phyloP scores from a whole-genome alignment of 2,888 invertebrate genomes.

The Brenthis hecate region DNA sequence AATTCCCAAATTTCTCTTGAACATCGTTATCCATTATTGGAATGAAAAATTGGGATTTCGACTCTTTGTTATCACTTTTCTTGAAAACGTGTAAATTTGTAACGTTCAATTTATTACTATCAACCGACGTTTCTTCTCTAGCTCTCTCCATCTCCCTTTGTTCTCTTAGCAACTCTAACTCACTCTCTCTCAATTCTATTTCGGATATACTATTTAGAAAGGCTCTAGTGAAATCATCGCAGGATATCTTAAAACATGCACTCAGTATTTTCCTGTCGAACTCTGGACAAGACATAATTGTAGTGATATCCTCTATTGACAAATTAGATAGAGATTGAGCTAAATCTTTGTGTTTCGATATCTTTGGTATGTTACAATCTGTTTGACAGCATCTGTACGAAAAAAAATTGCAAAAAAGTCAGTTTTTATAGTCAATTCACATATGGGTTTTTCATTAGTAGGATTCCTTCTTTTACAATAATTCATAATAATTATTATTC shows the following conservation, averaged over 20 bases:
- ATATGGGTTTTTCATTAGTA: no score
- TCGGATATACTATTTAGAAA: slow-evolving; percentile 60
- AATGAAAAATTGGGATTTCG: slow-evolving; percentile 77
- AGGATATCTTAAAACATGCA: slow-evolving; percentile 76
- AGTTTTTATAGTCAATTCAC: no score
- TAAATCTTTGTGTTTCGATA: slow-evolving; percentile 62
- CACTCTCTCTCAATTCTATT: slow-evolving; percentile 65
- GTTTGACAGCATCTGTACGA: slow-evolving; percentile 66
- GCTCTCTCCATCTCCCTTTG: slow-evolving; percentile 54
- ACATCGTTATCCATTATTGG: slow-evolving; percentile 65
- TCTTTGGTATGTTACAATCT: slow-evolving; percentile 54
- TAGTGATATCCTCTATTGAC: slow-evolving; percentile 64
- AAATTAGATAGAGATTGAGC: slow-evolving; percentile 62
- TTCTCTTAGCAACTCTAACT: slow-evolving; percentile 60
- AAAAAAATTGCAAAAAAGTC: slow-evolving; percentile 13
- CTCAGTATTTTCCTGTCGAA: slow-evolving; percentile 78
- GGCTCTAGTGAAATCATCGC: slow-evolving; percentile 73
- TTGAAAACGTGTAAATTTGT: slow-evolving; percentile 73
- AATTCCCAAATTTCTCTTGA: slow-evolving; percentile 67
- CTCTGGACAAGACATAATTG: slow-evolving; percentile 72
- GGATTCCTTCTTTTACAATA: no score
- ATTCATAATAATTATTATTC: no score
- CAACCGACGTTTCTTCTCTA: slow-evolving; percentile 66
- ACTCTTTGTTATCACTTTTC: slow-evolving; percentile 70
- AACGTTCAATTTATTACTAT: slow-evolving; percentile 72